Evolutionary conservation across 2,113 vertebrate species (phyloP).

Genomic region (Tylochromis polylepis): DNA sequence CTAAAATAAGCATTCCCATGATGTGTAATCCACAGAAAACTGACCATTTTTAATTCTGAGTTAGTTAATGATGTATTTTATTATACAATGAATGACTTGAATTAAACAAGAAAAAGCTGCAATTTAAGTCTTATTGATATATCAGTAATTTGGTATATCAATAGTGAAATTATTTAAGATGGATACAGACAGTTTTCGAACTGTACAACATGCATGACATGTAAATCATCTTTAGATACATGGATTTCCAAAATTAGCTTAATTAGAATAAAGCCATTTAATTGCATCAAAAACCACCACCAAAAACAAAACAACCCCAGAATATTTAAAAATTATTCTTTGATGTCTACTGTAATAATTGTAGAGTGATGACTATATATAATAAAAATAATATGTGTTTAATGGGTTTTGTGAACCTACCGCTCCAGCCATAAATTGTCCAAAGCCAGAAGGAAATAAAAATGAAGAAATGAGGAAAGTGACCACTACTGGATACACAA

Average conservation of each 20-base stretch:
- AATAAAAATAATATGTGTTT: not conserved
- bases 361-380: not conserved
- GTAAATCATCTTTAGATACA: not conserved
- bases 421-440: not conserved
- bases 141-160: not conserved
- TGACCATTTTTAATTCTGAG: fast-evolving
- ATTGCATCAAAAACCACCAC: too few relatives aligned
- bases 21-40: not conserved
- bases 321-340: fast-evolving
- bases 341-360: not conserved
- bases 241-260: not conserved
- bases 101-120: not conserved
- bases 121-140: not conserved
- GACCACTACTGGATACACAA: not conserved
- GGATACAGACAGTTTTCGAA: not conserved
- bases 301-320: not conserved
- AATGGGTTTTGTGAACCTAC: not conserved
- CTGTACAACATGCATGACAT: not conserved
- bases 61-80: not conserved
- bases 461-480: not conserved
- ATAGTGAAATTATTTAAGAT: not conserved
- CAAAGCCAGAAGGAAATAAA: not conserved
- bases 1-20: not conserved
- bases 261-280: not conserved
- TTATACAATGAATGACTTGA: not conserved